Evolutionary conservation across 1,140 invertebrate genomes (phyloP), one percentile per base, ranked within the genome.

Genomic region (Zaprionus vittiger): DNA sequence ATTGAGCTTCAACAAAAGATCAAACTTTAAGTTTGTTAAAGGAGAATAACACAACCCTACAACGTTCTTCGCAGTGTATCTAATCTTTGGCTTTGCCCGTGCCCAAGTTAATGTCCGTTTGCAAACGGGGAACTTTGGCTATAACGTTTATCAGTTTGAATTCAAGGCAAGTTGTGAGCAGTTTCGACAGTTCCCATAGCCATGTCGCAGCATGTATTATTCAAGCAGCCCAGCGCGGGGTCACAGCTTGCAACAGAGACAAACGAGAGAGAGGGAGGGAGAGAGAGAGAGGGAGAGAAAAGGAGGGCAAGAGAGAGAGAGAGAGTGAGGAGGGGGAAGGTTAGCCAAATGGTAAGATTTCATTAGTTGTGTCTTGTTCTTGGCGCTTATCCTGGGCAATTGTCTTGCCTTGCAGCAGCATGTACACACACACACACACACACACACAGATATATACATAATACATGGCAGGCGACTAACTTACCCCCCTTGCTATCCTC

Each of bases 181-280:
- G 3, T 17, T 47, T 37, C 17, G 44, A 52, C 22, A 52, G 61
- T 26, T 24, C 26, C 37, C 17, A 41, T 37, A 47, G 60, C n/a
- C n/a, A 24, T 52, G 24, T 17, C 20, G 20, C 5, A 14, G 49
- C 62, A 75, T 75, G 54, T 75, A 59, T 71, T 70, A 75, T 75
- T 71, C 67, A 74, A 28, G 55, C 31, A 34, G 31, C 31, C 37
- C 20, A 26, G 17, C 47, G 41, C 41, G 41, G n/a, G 41, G 41
- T 24, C 47, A 52, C 17, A 20, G 47, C 47, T 52, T 52, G 47
- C 47, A 52, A 14, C n/a, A 52, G 47, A 17, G 41, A 47, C 38
- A 41, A n/a, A 7, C 5, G 37, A n/a, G 60, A 5, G 24, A 44
- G 22, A 15, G n/a, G 5, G 41, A 47, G 15, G 44, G 24, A 26